Base-by-base conservation (phyloP, 1,140 invertebrate species). In the Pteromalus puparum region DNA sequence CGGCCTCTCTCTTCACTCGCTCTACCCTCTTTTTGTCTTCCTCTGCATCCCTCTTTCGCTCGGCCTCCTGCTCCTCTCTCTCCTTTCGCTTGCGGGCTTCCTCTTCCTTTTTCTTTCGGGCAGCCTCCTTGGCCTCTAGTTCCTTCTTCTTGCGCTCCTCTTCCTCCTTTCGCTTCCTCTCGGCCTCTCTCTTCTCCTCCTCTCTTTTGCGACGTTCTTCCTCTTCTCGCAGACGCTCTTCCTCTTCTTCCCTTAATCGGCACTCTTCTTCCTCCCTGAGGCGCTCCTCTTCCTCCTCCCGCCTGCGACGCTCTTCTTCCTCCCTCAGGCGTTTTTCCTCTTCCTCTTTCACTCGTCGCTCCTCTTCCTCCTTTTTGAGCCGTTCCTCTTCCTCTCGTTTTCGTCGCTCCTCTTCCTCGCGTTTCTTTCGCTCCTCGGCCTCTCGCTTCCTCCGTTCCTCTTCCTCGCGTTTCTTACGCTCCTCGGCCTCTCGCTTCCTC, bases 361-460 rank as follows among this genome's bases (percentile, higher is more conserved):
- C 78, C 38, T 88, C 80, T 74, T 88, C 87, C 70, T 88, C 78
- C 84, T n/a, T n/a, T n/a, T n/a, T n/a, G n/a, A n/a, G n/a, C n/a
- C n/a, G n/a, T n/a, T n/a, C n/a, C n/a, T n/a, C n/a, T n/a, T 86
- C 77, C 78, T 85, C 81, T 73, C 67, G 86, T 42, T 85, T 77
- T 38, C 72, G 72, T 12, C 61, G 85, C 70, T 79, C 75, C 26
- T 73, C 26, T 61, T 82, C 65, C 65, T 73, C 72, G 30, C 77
- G 72, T n/a, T 78, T 42, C 28, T 74, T 21, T 12, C 28, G 74
- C 67, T 73, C 67, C 53, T 34, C 7, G 7, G 74, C 77, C 30
- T 74, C 38, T 26, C 77, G 18, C 67, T 67, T 42, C 3, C 80
- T 65, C 48, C 65, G 18, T 48, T 46, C 34, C 30, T 76, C 83